phyloP scores from a whole-genome alignment of 1,140 invertebrate genomes.

The Nixonia krombeini region DNA sequence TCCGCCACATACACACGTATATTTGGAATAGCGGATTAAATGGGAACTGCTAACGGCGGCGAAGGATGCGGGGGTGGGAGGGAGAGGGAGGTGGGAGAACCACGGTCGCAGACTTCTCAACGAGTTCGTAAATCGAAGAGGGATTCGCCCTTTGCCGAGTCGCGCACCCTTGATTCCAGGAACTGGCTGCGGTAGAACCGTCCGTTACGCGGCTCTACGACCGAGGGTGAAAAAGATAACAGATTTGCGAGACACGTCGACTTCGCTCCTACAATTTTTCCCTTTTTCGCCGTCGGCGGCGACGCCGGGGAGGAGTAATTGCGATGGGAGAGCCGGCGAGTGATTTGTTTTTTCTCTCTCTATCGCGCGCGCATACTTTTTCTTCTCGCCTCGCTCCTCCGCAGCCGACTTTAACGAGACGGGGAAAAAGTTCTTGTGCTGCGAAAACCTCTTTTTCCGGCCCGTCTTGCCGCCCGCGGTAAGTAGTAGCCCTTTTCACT shows the following conservation, averaged over 20 bases:
- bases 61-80: constrained; percentile 16
- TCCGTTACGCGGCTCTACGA: too few species aligned
- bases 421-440: constrained; percentile 45
- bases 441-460: constrained; percentile 46
- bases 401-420: constrained; percentile 41
- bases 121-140: constrained; percentile 52
- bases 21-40: constrained; percentile 48
- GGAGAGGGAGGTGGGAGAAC: constrained; percentile 27
- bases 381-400: too few species aligned
- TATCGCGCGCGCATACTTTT: too few species aligned
- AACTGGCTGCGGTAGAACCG: constrained; percentile 30
- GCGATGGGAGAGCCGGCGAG: background rate
- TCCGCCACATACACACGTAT: too few species aligned
- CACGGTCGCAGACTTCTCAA: constrained; percentile 47
- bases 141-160: constrained; percentile 42
- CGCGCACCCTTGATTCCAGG: constrained; percentile 35
- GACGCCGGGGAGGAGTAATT: background rate
- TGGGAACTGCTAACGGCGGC: constrained; percentile 36
- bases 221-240: constrained; percentile 26
- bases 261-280: constrained; percentile 28
- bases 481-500: constrained; percentile 10
- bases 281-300: background rate
- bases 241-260: constrained; percentile 47
- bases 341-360: constrained; percentile 18
- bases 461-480: constrained; percentile 28